phyloP scores from a whole-genome alignment of 2,888 invertebrate genomes.

The Allophyes oxyacanthae region DNA sequence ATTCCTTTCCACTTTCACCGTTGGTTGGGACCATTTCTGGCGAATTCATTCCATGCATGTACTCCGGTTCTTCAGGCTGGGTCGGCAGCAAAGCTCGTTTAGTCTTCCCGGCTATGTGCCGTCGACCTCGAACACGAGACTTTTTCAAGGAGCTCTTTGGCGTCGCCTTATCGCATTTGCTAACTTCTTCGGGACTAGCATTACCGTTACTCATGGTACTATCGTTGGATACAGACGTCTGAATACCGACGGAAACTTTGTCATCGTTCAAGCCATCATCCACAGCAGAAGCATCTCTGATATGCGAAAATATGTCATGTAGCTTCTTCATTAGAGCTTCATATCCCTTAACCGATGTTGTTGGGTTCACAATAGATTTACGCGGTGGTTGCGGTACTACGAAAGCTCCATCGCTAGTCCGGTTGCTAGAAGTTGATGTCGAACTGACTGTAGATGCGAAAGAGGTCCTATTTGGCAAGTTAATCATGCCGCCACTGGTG shows the following conservation, averaged over 20 bases:
- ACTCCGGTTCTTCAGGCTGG: constrained; percentile 82
- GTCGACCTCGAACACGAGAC: constrained; percentile 79
- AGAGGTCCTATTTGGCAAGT: constrained; percentile 80
- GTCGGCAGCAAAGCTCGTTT: constrained; percentile 83
- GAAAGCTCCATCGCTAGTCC: constrained; percentile 85
- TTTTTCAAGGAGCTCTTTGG: constrained; percentile 88
- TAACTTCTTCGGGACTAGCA: constrained; percentile 82
- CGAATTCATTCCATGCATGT: constrained; percentile 83
- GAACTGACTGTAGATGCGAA: constrained; percentile 84
- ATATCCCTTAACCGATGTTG: constrained; percentile 82
- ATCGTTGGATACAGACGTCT: constrained; percentile 75
- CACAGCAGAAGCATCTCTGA: constrained; percentile 71
- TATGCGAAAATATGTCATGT: constrained; percentile 82
- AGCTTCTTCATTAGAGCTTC: constrained; percentile 81
- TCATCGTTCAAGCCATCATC: constrained; percentile 76
- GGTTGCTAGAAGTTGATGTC: constrained; percentile 77
- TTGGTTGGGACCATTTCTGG: constrained; percentile 86
- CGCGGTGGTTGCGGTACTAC: constrained; percentile 86
- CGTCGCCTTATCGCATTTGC: constrained; percentile 81
- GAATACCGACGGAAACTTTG: constrained; percentile 81
- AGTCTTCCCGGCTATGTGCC: constrained; percentile 81
- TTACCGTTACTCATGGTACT: constrained; percentile 78
- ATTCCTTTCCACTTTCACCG: constrained; percentile 73
- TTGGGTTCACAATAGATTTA: constrained; percentile 78
- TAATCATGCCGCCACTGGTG: constrained; percentile 82